Evolutionary conservation across 2,888 invertebrate species (phyloP), one percentile per base, ranked within the genome.

Genomic region (Arrhopalites spinosus): DNA sequence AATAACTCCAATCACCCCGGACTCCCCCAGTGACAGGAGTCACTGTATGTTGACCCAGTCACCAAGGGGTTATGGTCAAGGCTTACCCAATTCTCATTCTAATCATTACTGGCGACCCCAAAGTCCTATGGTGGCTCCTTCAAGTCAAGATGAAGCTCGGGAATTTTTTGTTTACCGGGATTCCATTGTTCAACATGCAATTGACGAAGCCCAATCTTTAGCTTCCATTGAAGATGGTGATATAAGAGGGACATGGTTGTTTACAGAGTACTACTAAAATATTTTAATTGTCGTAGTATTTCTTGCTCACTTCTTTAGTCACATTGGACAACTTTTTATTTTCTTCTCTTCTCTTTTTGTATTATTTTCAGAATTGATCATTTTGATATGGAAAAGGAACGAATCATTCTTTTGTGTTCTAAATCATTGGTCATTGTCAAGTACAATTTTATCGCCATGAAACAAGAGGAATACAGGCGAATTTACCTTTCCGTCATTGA

Each of bases 361-460:
- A 8, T 25, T n/a, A 7, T 23, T 8, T 80, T 86, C 88, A 94
- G 94, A 85, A 93, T 95, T 83, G 93, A 92, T 83, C 88, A 93
- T 78, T 95, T 94, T 94, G 93, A 94, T 84, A 90, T 91, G 84
- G 94, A 95, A 84, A 91, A 92, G 83, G 95, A 95, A 85, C 88
- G 93, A 69, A 88, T 95, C 53, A 87, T 94, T 1, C 85, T 94
- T 17, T 86, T 95, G 29, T 92, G 92, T 1, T 90, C 91, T n/a
- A 88, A 90, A 82, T 88, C 90, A 53, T 86, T 95, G 36, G 88
- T 93, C 83, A 89, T 91, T 8, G 89, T 93, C 76, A 93, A 93
- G 84, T 95, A 93, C 85, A 94, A 95, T 86, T 94, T 95, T 85
- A 94, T 95, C 83, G 92, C 15, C 0, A 87, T 92, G 85, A 91